Conservation (phyloP, 2,888 invertebrate genomes). For the Trichogramma dendrolimi region DNA sequence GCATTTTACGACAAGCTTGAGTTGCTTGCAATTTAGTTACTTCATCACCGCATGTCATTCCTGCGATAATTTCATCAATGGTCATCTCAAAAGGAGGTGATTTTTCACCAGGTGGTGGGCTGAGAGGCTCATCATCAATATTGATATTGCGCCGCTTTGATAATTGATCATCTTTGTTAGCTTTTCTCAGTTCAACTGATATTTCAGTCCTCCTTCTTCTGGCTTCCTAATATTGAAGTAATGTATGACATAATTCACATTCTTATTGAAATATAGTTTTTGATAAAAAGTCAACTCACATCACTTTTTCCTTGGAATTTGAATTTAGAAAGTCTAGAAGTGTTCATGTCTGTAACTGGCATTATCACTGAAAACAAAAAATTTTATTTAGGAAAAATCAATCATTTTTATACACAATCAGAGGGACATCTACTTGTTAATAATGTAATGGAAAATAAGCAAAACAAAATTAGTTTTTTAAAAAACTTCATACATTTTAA, state of each 20-base stretch:
- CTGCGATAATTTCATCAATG: slow-evolving; percentile 69
- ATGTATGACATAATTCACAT: neutral
- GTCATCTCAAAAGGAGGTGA: slow-evolving; percentile 54
- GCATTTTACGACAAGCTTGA: slow-evolving; percentile 78
- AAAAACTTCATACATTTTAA: too few relatives aligned
- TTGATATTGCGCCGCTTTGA: slow-evolving; percentile 83
- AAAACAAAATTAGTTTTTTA: too few relatives aligned
- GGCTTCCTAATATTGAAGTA: slow-evolving; percentile 63
- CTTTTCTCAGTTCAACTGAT: slow-evolving; percentile 86
- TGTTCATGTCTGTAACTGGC: slow-evolving; percentile 59
- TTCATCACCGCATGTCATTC: slow-evolving; percentile 66
- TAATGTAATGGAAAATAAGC: too few relatives aligned
- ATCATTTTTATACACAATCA: neutral
- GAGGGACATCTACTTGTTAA: neutral
- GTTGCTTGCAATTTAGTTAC: slow-evolving; percentile 66
- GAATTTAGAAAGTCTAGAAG: slow-evolving; percentile 65
- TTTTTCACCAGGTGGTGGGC: slow-evolving; percentile 53
- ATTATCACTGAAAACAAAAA: slow-evolving; percentile 47
- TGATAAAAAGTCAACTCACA: slow-evolving; percentile 55
- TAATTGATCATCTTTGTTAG: slow-evolving; percentile 89
- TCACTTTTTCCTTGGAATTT: slow-evolving; percentile 77
- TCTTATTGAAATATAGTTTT: neutral
- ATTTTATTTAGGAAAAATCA: neutral
- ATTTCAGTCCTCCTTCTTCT: slow-evolving; percentile 84
- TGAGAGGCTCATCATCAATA: slow-evolving; percentile 52